Conservation (phyloP, 2,888 invertebrate genomes). For the Neocrepidodera transversa region DNA sequence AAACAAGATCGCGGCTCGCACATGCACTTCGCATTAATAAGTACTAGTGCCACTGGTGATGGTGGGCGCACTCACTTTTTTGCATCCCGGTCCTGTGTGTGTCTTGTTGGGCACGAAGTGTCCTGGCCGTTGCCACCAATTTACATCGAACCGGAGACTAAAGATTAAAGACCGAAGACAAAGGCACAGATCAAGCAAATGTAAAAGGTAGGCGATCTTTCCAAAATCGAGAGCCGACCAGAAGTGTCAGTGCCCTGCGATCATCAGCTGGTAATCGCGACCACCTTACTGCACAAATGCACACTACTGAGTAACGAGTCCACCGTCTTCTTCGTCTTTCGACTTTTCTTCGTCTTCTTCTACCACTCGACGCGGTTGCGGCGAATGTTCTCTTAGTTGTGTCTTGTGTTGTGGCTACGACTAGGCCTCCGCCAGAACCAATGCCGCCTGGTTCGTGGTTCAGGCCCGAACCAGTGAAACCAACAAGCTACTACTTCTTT, state of each 20-base stretch:
- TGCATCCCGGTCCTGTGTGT: slow-evolving; percentile 38
- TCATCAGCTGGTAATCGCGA: slow-evolving; percentile 40
- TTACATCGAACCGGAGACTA: slow-evolving; percentile 24
- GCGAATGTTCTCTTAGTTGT: slow-evolving; percentile 10
- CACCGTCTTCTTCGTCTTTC: slow-evolving; percentile 29
- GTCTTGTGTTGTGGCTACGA: slow-evolving; percentile 7
- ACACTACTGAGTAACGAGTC: slow-evolving; percentile 40
- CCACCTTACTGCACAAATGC: slow-evolving; percentile 42
- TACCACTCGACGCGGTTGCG: slow-evolving; percentile 12
- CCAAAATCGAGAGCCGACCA: slow-evolving; percentile 21
- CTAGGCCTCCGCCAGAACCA: background rate
- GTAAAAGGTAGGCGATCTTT: slow-evolving; percentile 13
- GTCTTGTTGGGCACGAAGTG: slow-evolving; percentile 21
- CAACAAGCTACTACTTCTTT: background rate
- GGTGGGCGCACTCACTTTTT: slow-evolving; percentile 39
- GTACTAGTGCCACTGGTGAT: slow-evolving; percentile 42
- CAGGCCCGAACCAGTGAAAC: slow-evolving; percentile 8
- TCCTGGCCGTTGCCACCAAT: slow-evolving; percentile 36
- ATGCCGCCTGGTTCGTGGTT: background rate
- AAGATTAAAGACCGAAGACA: slow-evolving; percentile 4
- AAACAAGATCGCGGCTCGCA: slow-evolving; percentile 56
- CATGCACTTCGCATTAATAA: slow-evolving; percentile 58
- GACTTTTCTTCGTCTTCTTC: slow-evolving; percentile 14
- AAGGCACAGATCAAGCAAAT: slow-evolving; percentile 1
- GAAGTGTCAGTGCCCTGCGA: slow-evolving; percentile 39